Evolutionary conservation across 2,113 vertebrate species (phyloP).

Genomic region (Halichoeres trimaculatus): DNA sequence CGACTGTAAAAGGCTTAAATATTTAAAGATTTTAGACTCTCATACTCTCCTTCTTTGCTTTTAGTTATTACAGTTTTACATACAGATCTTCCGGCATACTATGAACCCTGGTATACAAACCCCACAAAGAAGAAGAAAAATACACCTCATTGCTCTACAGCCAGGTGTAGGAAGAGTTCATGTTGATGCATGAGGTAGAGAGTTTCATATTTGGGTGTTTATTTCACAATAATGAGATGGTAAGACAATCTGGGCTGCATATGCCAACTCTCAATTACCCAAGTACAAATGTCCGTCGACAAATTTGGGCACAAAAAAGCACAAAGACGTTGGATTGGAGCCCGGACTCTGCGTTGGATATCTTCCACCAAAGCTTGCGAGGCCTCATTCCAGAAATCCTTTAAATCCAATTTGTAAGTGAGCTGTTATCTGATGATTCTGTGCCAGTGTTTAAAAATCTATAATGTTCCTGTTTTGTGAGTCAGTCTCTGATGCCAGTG

Average conservation of each 20-base stretch:
- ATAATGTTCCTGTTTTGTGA: neutral
- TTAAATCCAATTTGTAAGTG: conserved; percentile 39
- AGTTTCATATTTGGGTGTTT: neutral
- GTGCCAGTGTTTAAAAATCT: conserved; percentile 16
- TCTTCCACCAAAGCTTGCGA: conserved; percentile 29
- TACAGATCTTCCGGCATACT: conserved; percentile 22
- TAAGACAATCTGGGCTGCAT: neutral
- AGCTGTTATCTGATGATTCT: conserved; percentile 17
- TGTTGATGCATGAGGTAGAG: neutral
- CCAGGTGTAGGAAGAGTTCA: neutral
- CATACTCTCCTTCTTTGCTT: conserved; percentile 14
- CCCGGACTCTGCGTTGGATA: conserved; percentile 40
- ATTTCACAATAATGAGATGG: conserved; percentile 15
- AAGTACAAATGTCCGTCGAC: conserved; percentile 16
- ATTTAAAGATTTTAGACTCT: conserved; percentile 32
- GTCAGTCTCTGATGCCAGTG: conserved; percentile 3
- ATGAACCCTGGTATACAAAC: conserved; percentile 14
- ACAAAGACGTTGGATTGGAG: conserved; percentile 36
- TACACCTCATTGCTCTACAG: neutral
- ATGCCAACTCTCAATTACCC: conserved; percentile 9
- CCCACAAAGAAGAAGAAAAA: conserved; percentile 6
- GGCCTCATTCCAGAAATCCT: conserved; percentile 37
- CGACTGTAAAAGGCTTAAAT: conserved; percentile 36
- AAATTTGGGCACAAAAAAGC: conserved; percentile 29
- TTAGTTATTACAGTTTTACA: conserved; percentile 14